phyloP scores from a whole-genome alignment of 2,113 vertebrate genomes.

The Sebastes schlegelii region DNA sequence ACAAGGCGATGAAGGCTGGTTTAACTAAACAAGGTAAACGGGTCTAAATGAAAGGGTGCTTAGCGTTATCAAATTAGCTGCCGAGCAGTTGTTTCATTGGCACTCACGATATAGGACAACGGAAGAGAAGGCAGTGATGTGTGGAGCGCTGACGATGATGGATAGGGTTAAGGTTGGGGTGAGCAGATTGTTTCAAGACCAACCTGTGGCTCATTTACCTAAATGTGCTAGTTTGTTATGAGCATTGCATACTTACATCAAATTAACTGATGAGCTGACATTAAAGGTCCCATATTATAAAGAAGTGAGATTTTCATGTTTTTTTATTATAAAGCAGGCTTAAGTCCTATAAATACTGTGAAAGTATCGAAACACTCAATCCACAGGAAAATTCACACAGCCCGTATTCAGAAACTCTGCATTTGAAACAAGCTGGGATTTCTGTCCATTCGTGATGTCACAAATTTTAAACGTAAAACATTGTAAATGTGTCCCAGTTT shows the following conservation, averaged over 20 bases:
- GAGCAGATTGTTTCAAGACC: constrained; percentile 57
- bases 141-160: constrained; percentile 60
- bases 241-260: background rate
- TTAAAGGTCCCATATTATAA: background rate
- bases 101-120: constrained; percentile 29
- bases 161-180: constrained; percentile 56
- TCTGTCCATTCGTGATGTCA: no score
- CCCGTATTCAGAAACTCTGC: no score
- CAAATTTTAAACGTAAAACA: no score
- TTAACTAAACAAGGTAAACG: background rate
- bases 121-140: constrained; percentile 29
- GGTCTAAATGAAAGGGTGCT: constrained; percentile 10
- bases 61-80: constrained; percentile 56
- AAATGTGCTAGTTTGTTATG: background rate
- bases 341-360: no score
- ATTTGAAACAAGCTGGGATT: no score
- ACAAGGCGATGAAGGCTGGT: background rate
- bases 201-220: constrained; percentile 30
- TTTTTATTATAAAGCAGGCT: no score
- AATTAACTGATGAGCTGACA: background rate
- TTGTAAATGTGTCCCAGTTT: no score
- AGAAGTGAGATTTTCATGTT: no score
- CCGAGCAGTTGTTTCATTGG: constrained; percentile 55
- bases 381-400: no score
- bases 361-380: no score